Evolutionary conservation across 1,140 invertebrate species (phyloP).

Genomic region (Drosophila lacertosa): DNA sequence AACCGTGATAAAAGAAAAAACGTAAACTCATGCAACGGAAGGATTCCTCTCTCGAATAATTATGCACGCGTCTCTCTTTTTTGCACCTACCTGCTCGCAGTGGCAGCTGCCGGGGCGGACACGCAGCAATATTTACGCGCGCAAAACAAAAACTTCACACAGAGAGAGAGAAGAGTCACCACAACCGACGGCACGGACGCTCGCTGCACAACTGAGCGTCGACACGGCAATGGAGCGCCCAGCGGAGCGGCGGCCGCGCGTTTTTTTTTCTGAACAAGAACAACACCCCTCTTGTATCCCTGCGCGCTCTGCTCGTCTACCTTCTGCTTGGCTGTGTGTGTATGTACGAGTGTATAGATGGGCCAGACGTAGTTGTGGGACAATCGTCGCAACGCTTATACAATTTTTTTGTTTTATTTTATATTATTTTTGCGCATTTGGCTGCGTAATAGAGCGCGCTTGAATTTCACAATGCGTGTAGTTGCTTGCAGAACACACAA

Average conservation of each 20-base stretch:
- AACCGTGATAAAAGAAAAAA: slow-evolving; percentile 1
- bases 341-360: slow-evolving; percentile 12
- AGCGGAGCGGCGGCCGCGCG: slow-evolving; percentile 68
- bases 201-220: slow-evolving; percentile 74
- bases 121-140: slow-evolving; percentile 70
- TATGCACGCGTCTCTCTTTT: slow-evolving; percentile 40
- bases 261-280: slow-evolving; percentile 59
- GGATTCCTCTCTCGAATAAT: slow-evolving; percentile 11
- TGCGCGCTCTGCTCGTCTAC: slow-evolving; percentile 34
- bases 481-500: slow-evolving; percentile 18
- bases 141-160: slow-evolving; percentile 54
- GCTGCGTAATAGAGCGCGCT: slow-evolving; percentile 29
- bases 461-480: slow-evolving; percentile 55
- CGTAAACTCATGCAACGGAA: not conserved
- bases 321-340: slow-evolving; percentile 12
- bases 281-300: slow-evolving; percentile 32
- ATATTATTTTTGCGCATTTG: slow-evolving; percentile 38
- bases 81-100: slow-evolving; percentile 32
- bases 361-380: slow-evolving; percentile 35
- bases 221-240: slow-evolving; percentile 58
- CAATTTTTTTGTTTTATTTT: slow-evolving; percentile 63
- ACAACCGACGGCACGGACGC: slow-evolving; percentile 76
- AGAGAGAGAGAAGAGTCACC: slow-evolving; percentile 31
- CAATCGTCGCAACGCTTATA: slow-evolving; percentile 54
- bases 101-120: slow-evolving; percentile 45